Base-by-base conservation (phyloP, 2,888 invertebrate species). In the Hartigia nigra region DNA sequence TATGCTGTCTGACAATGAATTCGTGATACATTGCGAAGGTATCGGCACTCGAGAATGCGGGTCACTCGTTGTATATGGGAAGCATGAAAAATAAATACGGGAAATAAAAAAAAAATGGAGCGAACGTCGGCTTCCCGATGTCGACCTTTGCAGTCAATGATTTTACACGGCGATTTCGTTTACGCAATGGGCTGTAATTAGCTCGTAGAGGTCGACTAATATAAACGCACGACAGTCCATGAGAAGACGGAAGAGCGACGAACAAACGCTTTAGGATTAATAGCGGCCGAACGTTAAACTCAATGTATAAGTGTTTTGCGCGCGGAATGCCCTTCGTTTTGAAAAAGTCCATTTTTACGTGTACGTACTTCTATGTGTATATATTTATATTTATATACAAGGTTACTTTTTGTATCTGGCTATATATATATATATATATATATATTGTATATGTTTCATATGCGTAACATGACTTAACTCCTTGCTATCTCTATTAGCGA, bases 311-410 rank as follows among this genome's bases (percentile, higher is more conserved):
- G 35, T 39, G 70, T 23, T 11, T 12, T 14, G 9, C 1, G 72
- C 3, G 31, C 70, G 31, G 72, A 14, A 3, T 12, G 12, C 12
- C 12, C 1, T 55, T 55, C 39, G 39, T 55, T 23, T 55, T 23
- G 14, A 55, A 55, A 23, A 23, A 23, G 14, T 23, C 5, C 0
- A 39, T 55, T 9, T 55, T 23, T 1, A 23, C 23, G 39, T 14
- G 39, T 0, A 0, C 34, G 34, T 23, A 0, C 5, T 4, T 1
- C 0, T 23, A 12, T 36, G 12, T 2, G 36, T 36, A 12, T 36
- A 12, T 36, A 36, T 34, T n/a, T n/a, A 3, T 39, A 36, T 36
- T 4, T 12, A 12, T 12, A 4, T 14, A 5, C 55, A 5, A 23
- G 55, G 14, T 0, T 55, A 23, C 55, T 23, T 23, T 55, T 55